Evolutionary conservation across 2,113 vertebrate species (phyloP), one percentile per base, ranked within the genome.

Genomic region (Saccopteryx leptura): DNA sequence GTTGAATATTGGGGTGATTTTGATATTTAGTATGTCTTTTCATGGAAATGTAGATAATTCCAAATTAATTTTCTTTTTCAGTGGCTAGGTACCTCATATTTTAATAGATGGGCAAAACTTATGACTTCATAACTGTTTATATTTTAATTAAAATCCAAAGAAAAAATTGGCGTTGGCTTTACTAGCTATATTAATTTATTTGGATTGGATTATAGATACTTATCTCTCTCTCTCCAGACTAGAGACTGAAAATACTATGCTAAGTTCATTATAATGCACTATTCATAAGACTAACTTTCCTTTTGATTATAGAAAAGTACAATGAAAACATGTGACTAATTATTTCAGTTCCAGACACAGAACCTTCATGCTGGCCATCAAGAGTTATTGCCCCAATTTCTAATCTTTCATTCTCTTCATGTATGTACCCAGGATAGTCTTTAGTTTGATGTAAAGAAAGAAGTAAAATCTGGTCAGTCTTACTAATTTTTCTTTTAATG

Each of bases 11-110:
- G 39, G 39, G 39, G 39, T 54, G 24, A 83, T 33, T 94, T 66
- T 82, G 23, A 71, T 94, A 46, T 93, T 93, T 91, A 83, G 23
- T 74, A 28, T 65, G 8, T 92, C 60, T 87, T 87, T 91, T 86
- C 21, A 69, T 85, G 9, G n/a, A 96, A 96, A 54, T 90, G 11
- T 61, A 68, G 4, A 76, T 69, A 90, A 31, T 66, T 80, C 80
- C 71, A 88, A 82, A 91, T 76, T 60, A 90, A 91, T 95, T 94
- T 95, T 88, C 26, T 69, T 79, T 90, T 94, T 83, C 48, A 80
- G 0, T 94, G 66, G 72, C 19, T 33, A 83, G 68, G n/a, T 93
- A 61, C 31, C 10, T 60, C 72, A 50, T 93, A 52, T 88, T 95
- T 95, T 95, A 80, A 81, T 87, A 84, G 50, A 83, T 33, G 63